Percentiles rank a stretch among this genome's conserved stretches.
These are phyloP conservation scores for Morinoia aosen DNA, from an alignment of 2,888 invertebrate species.

Conservation along the genomic window DNA sequence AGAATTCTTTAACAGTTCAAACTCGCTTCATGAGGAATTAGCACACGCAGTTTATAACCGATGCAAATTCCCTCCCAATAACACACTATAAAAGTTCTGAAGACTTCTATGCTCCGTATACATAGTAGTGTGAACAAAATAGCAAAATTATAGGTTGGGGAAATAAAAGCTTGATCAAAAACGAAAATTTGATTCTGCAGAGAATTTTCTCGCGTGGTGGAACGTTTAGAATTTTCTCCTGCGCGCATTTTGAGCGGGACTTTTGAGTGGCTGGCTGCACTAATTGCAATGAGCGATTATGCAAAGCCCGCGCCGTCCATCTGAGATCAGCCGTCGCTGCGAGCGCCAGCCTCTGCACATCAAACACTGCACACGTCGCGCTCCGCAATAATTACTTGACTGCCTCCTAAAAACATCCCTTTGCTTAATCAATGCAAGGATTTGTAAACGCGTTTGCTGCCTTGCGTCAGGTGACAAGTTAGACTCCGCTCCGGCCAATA, in stretches of 20 bases:
- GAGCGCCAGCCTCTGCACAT: not conserved
- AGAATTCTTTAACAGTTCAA: not conserved
- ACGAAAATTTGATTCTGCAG: not conserved
- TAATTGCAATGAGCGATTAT: slow-evolving; percentile 52
- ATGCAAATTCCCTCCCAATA: not conserved
- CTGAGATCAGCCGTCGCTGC: slow-evolving; percentile 16
- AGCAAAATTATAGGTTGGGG: no score
- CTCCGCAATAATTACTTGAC: not conserved
- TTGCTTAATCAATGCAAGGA: slow-evolving; percentile 6
- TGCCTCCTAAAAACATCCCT: not conserved
- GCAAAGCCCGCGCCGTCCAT: slow-evolving; percentile 23
- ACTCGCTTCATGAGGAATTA: not conserved
- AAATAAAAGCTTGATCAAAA: not conserved
- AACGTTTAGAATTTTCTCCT: not conserved
- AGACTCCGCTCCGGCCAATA: not conserved
- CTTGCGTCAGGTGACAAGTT: not conserved
- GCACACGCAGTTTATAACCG: not conserved
- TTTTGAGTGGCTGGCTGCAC: not conserved
- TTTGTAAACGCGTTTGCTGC: not conserved
- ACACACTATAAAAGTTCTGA: not conserved
- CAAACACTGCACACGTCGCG: not conserved
- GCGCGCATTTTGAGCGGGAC: not conserved
- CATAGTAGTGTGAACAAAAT: no score
- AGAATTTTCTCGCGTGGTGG: not conserved
- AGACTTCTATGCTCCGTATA: not conserved